These are phyloP conservation scores for Parthenolecanium corni DNA, from an alignment of 2,888 invertebrate genomes.

Conservation along the genomic window DNA sequence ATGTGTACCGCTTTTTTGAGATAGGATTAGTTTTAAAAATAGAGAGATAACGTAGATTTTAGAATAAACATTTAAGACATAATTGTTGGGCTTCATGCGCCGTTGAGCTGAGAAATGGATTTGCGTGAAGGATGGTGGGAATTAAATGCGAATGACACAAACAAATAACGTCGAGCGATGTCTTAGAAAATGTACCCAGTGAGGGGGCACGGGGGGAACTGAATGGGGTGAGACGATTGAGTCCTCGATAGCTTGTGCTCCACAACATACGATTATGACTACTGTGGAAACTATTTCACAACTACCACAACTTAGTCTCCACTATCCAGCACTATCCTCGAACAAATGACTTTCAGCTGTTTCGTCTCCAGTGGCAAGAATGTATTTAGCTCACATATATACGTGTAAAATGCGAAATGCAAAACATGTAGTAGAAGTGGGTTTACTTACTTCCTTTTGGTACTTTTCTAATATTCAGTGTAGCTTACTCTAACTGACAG, in stretches of 20 bases:
- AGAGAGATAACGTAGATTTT: constrained; percentile 11
- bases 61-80: constrained; percentile 22
- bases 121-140: constrained; percentile 25
- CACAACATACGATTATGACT: too few species aligned
- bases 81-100: constrained; percentile 25
- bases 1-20: neutral
- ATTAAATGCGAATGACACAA: constrained; percentile 22
- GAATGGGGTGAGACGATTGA: neutral
- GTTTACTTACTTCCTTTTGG: too few species aligned
- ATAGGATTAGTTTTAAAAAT: constrained; percentile 22
- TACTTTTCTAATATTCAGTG: too few species aligned
- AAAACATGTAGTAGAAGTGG: too few species aligned
- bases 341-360: constrained; percentile 20
- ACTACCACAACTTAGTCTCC: too few species aligned
- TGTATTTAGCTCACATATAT: too few species aligned
- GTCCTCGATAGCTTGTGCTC: neutral
- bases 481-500: too few species aligned
- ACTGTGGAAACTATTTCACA: too few species aligned
- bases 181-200: too few species aligned
- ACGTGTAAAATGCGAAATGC: too few species aligned
- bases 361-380: neutral
- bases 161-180: constrained; percentile 17
- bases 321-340: constrained; percentile 7
- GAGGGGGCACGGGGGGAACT: too few species aligned
- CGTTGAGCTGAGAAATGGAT: constrained; percentile 27